Base-by-base conservation (phyloP, 2,888 invertebrate species). In the Tipula unca region DNA sequence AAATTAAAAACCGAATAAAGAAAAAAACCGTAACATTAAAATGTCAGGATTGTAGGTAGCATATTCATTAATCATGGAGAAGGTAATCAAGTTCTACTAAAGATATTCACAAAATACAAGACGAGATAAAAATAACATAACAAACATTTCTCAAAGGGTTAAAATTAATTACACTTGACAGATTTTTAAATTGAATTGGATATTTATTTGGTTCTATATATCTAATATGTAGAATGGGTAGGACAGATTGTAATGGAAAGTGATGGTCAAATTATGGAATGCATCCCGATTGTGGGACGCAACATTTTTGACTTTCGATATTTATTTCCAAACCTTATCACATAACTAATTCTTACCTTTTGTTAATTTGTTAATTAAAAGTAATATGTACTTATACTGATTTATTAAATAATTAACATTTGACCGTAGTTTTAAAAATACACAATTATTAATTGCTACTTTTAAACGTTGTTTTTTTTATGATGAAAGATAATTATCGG, bases 121-220 rank as follows among this genome's bases (percentile, higher is more conserved):
- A 25, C 69, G 48, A 48, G 48, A 48, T 17, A 17, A 69, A 69
- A 25, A 69, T 25, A 69, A 17, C 17, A 5, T 17, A 17, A 54
- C 48, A 39, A 14, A n/a, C 48, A 69, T 69, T 69, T 69, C 69
- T 69, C 69, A 69, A 69, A 69, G 69, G 69, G 69, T 69, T 69
- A n/a, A 69, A 69, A 69, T 69, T 69, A 69, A 69, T 69, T 69
- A 20, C 69, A 25, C 69, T 69, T 69, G 69, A 20, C 69, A 69
- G 69, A 69, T 69, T 69, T 69, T 69, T 20, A 69, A 69, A 69
- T 69, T 69, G 69, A 69, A 69, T 69, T 69, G 69, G 69, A 69
- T 10, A 69, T 69, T 69, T 69, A 69, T 69, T 69, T 69, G 69
- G 5, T 17, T 48, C 25, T 69, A 69, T 69, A 69, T 48, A 48